Conservation (phyloP, 2,113 vertebrate species). For the Chlamydotis undulata region DNA sequence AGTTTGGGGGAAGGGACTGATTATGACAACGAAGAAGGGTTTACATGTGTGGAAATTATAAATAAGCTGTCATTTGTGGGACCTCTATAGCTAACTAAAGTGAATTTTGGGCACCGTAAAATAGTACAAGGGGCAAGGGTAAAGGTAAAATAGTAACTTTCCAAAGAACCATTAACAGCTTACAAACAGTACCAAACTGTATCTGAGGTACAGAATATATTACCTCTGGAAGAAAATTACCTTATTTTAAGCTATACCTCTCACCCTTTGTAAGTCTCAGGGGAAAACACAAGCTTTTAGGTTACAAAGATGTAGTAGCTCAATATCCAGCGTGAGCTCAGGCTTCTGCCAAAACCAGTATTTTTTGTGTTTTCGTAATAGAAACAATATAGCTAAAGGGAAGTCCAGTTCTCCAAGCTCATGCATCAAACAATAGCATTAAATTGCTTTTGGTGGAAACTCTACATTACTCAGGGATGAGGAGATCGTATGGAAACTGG, state of each 20-base stretch:
- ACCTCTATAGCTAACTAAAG: neutral
- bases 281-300: neutral
- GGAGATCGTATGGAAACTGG: neutral
- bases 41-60: neutral
- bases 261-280: neutral
- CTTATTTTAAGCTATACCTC: slow-evolving; percentile 16
- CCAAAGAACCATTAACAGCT: neutral
- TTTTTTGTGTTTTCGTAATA: neutral
- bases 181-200: neutral
- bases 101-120: neutral
- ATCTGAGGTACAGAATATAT: neutral
- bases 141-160: neutral
- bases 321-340: neutral
- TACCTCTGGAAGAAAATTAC: neutral
- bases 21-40: neutral
- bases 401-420: neutral
- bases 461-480: neutral
- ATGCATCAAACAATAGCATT: neutral
- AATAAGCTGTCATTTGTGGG: neutral
- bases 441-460: neutral
- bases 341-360: neutral
- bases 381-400: neutral
- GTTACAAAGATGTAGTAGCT: neutral
- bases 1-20: neutral
- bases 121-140: neutral